A percentile compares a stretch with the other conserved stretches of the same genome.
Conservation (phyloP, 2,797 vertebrate species). For the Spheniscus humboldti region DNA sequence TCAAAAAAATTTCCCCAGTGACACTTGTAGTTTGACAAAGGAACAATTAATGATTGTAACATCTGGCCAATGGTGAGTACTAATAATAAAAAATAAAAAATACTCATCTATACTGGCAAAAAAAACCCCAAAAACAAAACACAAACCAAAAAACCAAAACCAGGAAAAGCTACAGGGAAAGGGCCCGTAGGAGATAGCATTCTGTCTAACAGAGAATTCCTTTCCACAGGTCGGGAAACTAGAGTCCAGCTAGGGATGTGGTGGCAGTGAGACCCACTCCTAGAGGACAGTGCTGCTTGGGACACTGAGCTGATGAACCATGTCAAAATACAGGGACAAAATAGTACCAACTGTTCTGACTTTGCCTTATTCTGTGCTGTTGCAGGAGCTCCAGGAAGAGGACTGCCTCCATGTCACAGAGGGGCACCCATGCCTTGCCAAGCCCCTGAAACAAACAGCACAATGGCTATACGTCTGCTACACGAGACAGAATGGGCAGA, state of each 20-base stretch:
- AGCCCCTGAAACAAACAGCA: neutral
- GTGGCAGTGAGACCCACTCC: neutral
- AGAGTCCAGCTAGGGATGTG: neutral
- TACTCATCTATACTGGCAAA: neutral
- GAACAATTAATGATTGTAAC: neutral
- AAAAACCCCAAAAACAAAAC: too few species aligned
- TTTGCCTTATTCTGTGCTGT: neutral
- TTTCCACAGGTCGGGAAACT: neutral
- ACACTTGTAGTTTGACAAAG: neutral
- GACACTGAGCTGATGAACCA: neutral
- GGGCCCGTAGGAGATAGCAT: neutral
- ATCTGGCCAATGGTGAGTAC: neutral
- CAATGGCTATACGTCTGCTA: neutral
- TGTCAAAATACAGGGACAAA: neutral
- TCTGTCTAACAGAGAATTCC: neutral
- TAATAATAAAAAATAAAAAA: neutral
- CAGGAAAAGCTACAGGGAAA: neutral
- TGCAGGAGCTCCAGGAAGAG: neutral
- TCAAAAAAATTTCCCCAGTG: neutral
- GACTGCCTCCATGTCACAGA: rapidly evolving
- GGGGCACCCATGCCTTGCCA: rapidly evolving
- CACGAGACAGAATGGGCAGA: rapidly evolving
- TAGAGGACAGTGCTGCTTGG: neutral
- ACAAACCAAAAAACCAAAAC: neutral
- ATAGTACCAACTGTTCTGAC: neutral